A percentile compares a stretch with the other conserved stretches of the same genome.
Conservation (phyloP, 1,140 invertebrate genomes). For the Solen grandis region DNA sequence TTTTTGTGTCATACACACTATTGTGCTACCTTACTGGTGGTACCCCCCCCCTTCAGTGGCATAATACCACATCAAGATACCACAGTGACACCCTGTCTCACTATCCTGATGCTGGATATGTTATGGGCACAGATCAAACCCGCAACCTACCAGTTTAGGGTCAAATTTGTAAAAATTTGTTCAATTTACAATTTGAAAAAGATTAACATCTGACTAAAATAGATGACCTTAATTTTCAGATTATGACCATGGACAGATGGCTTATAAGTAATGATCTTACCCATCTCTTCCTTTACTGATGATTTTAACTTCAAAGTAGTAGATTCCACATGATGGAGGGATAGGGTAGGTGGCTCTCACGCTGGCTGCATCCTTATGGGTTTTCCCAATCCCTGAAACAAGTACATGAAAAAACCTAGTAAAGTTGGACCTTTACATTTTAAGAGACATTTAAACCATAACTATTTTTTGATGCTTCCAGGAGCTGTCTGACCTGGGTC, state of each 20-base stretch:
- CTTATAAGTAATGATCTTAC: constrained; percentile 74
- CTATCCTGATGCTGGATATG: not conserved
- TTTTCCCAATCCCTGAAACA: constrained; percentile 94
- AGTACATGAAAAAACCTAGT: too few species aligned
- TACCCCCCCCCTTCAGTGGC: not conserved
- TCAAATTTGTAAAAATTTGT: too few species aligned
- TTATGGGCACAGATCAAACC: not conserved
- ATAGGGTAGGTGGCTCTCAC: constrained; percentile 98
- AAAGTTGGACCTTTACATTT: too few species aligned
- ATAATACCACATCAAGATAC: not conserved
- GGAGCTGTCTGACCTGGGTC: too few species aligned
- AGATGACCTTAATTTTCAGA: too few species aligned
- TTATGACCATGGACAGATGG: not conserved
- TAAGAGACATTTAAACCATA: not conserved
- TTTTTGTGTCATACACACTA: too few species aligned
- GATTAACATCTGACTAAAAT: too few species aligned
- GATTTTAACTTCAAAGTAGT: constrained; percentile 99
- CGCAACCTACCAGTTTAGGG: too few species aligned
- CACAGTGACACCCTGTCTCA: not conserved
- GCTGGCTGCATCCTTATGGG: constrained; percentile 98
- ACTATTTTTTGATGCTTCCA: not conserved
- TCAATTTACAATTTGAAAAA: too few species aligned
- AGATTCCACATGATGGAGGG: constrained; percentile 97
- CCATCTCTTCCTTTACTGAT: constrained; percentile 99
- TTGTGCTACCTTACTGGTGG: not conserved